Evolutionary conservation across 2,113 vertebrate genomes (phyloP).

Genomic region (Megaceryle torquata): DNA sequence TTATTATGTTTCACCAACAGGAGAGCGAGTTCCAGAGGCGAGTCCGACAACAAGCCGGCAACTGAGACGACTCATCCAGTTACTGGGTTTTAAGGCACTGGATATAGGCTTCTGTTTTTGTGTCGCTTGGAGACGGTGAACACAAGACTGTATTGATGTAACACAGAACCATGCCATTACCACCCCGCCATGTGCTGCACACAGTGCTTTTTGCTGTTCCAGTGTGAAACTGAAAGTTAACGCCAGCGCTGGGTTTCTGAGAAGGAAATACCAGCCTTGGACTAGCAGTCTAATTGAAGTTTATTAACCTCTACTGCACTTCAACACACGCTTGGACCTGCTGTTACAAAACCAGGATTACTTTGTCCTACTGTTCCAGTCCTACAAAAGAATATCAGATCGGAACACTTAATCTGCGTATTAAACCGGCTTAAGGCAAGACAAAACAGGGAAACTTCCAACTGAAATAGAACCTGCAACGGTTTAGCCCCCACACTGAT

Average conservation of each 20-base stretch:
- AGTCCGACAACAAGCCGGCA: neutral
- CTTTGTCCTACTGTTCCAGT: neutral
- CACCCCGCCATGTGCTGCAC: neutral
- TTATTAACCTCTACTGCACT: neutral
- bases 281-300: accelerated
- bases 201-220: neutral
- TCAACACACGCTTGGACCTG: neutral
- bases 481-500: neutral
- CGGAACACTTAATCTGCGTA: constrained; percentile 2
- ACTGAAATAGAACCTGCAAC: neutral
- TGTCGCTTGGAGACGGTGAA: neutral
- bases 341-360: constrained; percentile 7
- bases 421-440: neutral
- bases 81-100: neutral
- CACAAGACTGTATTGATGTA: neutral
- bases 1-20: neutral
- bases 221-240: neutral
- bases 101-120: neutral
- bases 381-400: neutral
- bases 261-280: accelerated
- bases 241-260: neutral
- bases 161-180: accelerated
- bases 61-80: neutral
- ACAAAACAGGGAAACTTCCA: neutral
- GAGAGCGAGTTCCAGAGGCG: neutral